Base-by-base conservation (phyloP, 2,888 invertebrate genomes). In the Axea sp. region DNA sequence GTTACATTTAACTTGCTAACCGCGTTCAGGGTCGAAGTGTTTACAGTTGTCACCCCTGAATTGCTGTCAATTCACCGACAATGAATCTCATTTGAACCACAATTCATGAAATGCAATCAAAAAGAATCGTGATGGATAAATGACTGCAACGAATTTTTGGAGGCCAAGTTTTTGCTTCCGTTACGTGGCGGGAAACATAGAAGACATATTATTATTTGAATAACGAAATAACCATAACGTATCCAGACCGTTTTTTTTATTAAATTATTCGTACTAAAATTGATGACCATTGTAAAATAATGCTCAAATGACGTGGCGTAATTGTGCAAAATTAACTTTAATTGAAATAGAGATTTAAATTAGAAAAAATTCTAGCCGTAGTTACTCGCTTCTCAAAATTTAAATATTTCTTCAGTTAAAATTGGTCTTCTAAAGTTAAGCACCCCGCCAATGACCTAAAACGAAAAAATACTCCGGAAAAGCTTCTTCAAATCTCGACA, bases 21-120 rank as follows among this genome's bases (percentile, higher is more conserved):
- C 24, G 35, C 35, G 45, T 45, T 45, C 45, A 59, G 45, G 59
- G 59, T 8, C 31, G 43, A 41, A 11, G 28, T 28, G 1, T 39
- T 53, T 28, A 8, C 28, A 9, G 17, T 28, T 24, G 26, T 28
- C 26, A 53, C 37, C 53, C 19, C 7, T 7, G 19, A 31, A 6
- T 11, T n/a, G 17, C 31, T 19, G 47, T 31, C 17, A 17, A 31
- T 47, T 31, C 47, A 5, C 15, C 3, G 17, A 22, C 11, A 49
- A 33, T 12, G 12, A 33, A 33, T n/a, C 22, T 33, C n/a, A 19
- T 31, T 33, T 47, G 8, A 22, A 9, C n/a, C n/a, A n/a, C n/a
- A 37, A 26, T 14, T 5, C 26, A 12, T 6, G 30, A 30, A 45
- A 28, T 5, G 14, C 41, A 8, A 26, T 6, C 14, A 43, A 43